Evolutionary conservation across 1,140 invertebrate genomes (phyloP).

Genomic region (Caerostris extrusa): DNA sequence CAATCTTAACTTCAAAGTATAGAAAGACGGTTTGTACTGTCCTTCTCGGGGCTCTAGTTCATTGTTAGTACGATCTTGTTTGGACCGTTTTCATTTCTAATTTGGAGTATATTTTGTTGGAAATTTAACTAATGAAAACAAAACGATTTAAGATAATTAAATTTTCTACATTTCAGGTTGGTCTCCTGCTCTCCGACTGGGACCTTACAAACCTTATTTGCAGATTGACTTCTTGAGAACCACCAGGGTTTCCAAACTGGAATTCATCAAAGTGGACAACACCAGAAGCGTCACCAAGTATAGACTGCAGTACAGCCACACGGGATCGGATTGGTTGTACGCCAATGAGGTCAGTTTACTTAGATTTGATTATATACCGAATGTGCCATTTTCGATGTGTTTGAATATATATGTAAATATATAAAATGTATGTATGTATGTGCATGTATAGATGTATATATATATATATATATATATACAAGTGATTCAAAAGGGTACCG

Average conservation of each 20-base stretch:
- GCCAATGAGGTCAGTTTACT: slow-evolving; percentile 62
- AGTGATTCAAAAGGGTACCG: too few relatives aligned
- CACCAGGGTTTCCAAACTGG: slow-evolving; percentile 77
- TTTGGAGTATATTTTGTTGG: too few relatives aligned
- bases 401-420: too few relatives aligned
- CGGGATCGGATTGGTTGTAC: slow-evolving; percentile 77
- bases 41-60: not conserved
- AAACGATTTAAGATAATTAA: not conserved
- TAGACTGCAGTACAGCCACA: slow-evolving; percentile 76
- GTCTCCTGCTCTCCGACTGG: slow-evolving; percentile 77
- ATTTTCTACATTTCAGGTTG: slow-evolving; percentile 57
- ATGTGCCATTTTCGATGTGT: not conserved
- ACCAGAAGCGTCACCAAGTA: slow-evolving; percentile 74
- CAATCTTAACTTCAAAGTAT: too few relatives aligned
- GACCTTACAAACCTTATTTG: slow-evolving; percentile 77
- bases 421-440: too few relatives aligned
- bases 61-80: not conserved
- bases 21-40: too few relatives aligned
- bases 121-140: not conserved
- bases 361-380: not conserved
- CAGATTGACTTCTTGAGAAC: slow-evolving; percentile 78
- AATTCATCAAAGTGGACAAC: slow-evolving; percentile 64
- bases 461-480: too few relatives aligned
- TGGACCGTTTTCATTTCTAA: too few relatives aligned
- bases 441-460: too few relatives aligned